Percentiles rank a stretch among this genome's conserved stretches.
These are phyloP conservation scores for Esperia sulphurella DNA, from an alignment of 2,888 invertebrate species.

Conservation along the genomic window DNA sequence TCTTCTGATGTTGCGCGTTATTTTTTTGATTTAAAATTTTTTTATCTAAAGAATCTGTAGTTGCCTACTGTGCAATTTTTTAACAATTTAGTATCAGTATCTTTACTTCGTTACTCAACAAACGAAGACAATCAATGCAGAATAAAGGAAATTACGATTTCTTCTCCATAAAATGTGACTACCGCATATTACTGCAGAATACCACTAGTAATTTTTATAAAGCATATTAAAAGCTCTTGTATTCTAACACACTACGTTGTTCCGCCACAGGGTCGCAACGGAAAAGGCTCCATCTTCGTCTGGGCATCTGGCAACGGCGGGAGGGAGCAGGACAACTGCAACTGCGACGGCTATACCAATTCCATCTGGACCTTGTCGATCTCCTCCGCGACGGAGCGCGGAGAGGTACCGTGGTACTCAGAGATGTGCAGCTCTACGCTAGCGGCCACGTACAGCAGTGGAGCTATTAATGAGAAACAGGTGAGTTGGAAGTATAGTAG, in stretches of 20 bases:
- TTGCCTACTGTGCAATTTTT: not conserved
- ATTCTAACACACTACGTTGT: constrained; percentile 2
- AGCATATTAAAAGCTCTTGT: too few relatives aligned
- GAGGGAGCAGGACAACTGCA: constrained; percentile 96
- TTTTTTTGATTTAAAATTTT: too few relatives aligned
- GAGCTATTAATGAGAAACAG: constrained; percentile 92
- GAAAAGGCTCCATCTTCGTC: constrained; percentile 98
- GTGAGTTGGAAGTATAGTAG: constrained; percentile 50
- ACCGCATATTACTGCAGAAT: too few relatives aligned
- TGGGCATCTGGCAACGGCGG: constrained; percentile 99
- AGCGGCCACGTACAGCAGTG: constrained; percentile 98
- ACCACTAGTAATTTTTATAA: too few relatives aligned
- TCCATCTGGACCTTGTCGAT: constrained; percentile 99
- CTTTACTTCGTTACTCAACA: too few relatives aligned
- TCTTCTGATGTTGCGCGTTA: too few relatives aligned
- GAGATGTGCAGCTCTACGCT: constrained; percentile 99
- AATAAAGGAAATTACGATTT: too few relatives aligned
- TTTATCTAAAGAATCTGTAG: not conserved
- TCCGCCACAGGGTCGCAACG: constrained; percentile 87
- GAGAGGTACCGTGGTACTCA: constrained; percentile 97
- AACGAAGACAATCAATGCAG: too few relatives aligned
- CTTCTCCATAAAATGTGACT: too few relatives aligned
- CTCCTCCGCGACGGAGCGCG: constrained; percentile 95
- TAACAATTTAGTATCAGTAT: too few relatives aligned
- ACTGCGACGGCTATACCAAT: constrained; percentile 99